A percentile compares a stretch with the other conserved stretches of the same genome.
phyloP scores from a whole-genome alignment of 2,888 invertebrate species.

The Augiades crinisus region DNA sequence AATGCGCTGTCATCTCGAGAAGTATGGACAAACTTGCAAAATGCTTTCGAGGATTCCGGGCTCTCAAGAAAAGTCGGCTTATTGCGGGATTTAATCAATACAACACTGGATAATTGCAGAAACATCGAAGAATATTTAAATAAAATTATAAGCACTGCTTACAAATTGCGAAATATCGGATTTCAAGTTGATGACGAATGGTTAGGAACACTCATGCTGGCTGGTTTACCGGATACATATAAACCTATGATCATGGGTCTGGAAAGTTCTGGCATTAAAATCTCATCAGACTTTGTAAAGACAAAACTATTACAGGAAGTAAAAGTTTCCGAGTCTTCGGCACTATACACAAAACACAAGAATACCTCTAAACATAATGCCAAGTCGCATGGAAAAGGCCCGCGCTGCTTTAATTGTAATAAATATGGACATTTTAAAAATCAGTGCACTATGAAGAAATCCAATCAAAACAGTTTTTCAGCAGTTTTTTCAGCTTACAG shows the following conservation, averaged over 20 bases:
- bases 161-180: background rate
- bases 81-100: background rate
- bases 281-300: background rate
- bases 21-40: background rate
- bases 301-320: background rate
- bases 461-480: slow-evolving; percentile 15
- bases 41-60: background rate
- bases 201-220: background rate
- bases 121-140: background rate
- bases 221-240: background rate
- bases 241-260: background rate
- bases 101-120: no score
- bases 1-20: background rate
- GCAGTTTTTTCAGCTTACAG: slow-evolving; percentile 30
- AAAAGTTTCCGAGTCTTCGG: background rate
- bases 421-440: background rate
- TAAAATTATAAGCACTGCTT: background rate
- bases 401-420: background rate
- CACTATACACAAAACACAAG: background rate
- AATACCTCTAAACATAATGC: background rate
- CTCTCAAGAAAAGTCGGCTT: background rate
- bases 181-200: background rate
- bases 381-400: background rate
- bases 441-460: background rate
- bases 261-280: background rate